Evolutionary conservation across 2,888 invertebrate species (phyloP).

Genomic region (Hymenopus coronatus): DNA sequence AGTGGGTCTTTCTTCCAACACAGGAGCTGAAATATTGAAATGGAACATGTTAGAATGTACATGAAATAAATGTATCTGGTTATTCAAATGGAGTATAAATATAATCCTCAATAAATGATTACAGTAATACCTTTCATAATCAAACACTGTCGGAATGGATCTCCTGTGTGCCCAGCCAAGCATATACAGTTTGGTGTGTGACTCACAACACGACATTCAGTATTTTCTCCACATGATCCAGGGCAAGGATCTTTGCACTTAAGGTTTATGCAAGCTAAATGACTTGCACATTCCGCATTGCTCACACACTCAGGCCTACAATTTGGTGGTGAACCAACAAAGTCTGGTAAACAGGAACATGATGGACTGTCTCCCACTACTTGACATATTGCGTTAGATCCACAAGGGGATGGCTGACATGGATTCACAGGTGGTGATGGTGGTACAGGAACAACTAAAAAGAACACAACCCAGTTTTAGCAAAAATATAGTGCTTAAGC

Average conservation of each 20-base stretch:
- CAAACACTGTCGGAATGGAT: slow-evolving; percentile 55
- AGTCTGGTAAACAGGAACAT: slow-evolving; percentile 44
- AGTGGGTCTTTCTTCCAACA: slow-evolving; percentile 20
- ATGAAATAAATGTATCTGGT: neutral
- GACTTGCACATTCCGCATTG: slow-evolving; percentile 55
- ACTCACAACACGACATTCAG: slow-evolving; percentile 70
- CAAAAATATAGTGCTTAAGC: neutral
- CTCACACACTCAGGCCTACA: slow-evolving; percentile 51
- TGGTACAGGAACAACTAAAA: slow-evolving; percentile 24
- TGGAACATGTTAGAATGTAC: neutral
- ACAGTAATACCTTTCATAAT: slow-evolving; percentile 22
- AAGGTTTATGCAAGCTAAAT: slow-evolving; percentile 53
- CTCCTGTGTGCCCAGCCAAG: slow-evolving; percentile 60
- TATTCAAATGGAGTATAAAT: neutral
- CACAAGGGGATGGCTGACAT: slow-evolving; percentile 43
- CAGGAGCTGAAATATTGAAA: neutral
- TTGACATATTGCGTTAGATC: slow-evolving; percentile 42
- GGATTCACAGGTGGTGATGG: slow-evolving; percentile 35
- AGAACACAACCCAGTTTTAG: neutral
- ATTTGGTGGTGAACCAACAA: slow-evolving; percentile 42
- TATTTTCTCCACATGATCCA: slow-evolving; percentile 53
- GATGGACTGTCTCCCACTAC: slow-evolving; percentile 41
- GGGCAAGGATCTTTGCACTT: slow-evolving; percentile 56
- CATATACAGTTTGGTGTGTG: slow-evolving; percentile 70
- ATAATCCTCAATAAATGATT: neutral